Evolutionary conservation across 2,888 invertebrate species (phyloP).

Genomic region (Cephus pygmeus): DNA sequence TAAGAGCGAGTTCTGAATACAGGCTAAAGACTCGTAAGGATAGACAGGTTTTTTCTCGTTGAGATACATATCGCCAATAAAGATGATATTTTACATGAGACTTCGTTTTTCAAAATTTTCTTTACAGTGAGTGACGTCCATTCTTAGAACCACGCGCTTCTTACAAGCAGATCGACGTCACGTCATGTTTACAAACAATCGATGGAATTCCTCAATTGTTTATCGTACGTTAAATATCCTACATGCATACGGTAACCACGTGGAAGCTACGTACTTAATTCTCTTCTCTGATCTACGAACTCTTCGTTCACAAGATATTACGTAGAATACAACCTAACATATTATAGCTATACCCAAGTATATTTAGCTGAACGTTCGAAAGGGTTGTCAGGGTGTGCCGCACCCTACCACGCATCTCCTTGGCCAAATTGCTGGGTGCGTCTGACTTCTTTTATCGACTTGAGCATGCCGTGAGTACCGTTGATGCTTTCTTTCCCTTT

Average conservation of each 20-base stretch:
- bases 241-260: not conserved
- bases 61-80: not conserved
- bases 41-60: not conserved
- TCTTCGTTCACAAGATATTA: not conserved
- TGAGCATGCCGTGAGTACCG: not conserved
- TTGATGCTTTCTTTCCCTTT: not conserved
- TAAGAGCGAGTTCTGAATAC: no score
- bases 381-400: constrained; percentile 6
- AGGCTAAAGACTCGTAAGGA: not conserved
- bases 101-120: not conserved
- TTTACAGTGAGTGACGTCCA: not conserved
- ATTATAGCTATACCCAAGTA: not conserved
- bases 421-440: constrained; percentile 8
- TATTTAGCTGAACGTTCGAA: constrained; percentile 1
- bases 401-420: constrained; percentile 5
- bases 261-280: not conserved
- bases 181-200: not conserved
- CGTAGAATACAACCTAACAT: not conserved
- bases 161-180: not conserved
- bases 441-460: constrained; percentile 8
- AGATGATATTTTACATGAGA: not conserved
- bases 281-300: not conserved
- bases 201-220: not conserved
- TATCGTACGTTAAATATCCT: not conserved
- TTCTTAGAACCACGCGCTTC: not conserved